Percentiles rank a stretch among this genome's conserved stretches.
phyloP scores from a whole-genome alignment of 2,113 vertebrate species.

The Sialia sialis region DNA sequence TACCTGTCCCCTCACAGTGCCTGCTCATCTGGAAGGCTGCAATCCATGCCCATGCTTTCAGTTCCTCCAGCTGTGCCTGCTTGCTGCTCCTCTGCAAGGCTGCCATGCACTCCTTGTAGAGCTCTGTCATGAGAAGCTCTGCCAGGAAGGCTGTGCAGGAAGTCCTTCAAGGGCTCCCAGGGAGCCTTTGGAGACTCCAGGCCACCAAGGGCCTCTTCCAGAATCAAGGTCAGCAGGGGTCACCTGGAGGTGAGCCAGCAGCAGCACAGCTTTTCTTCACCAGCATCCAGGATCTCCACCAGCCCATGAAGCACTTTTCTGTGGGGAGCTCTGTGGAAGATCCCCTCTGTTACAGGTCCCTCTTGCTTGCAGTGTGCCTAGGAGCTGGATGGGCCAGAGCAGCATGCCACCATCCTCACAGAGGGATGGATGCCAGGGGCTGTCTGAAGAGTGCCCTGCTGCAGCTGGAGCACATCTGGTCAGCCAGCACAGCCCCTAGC shows the following conservation, averaged over 20 bases:
- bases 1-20: not conserved
- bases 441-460: accelerated
- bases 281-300: not conserved
- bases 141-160: not conserved
- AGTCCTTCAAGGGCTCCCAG: not conserved
- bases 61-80: not conserved
- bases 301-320: not conserved
- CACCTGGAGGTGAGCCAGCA: not conserved
- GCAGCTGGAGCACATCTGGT: not conserved
- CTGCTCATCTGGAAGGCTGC: not conserved
- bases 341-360: not conserved
- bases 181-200: not conserved
- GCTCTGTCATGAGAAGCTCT: not conserved
- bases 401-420: not conserved
- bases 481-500: not conserved
- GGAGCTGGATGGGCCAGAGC: not conserved
- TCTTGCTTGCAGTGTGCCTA: not conserved
- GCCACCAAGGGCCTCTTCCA: not conserved
- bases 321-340: not conserved
- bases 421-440: not conserved
- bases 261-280: not conserved
- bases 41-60: not conserved
- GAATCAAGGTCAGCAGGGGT: accelerated
- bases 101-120: not conserved
- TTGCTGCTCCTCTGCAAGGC: not conserved